Conservation (phyloP, 2,888 invertebrate genomes). For the Iselma pallidipennis region DNA sequence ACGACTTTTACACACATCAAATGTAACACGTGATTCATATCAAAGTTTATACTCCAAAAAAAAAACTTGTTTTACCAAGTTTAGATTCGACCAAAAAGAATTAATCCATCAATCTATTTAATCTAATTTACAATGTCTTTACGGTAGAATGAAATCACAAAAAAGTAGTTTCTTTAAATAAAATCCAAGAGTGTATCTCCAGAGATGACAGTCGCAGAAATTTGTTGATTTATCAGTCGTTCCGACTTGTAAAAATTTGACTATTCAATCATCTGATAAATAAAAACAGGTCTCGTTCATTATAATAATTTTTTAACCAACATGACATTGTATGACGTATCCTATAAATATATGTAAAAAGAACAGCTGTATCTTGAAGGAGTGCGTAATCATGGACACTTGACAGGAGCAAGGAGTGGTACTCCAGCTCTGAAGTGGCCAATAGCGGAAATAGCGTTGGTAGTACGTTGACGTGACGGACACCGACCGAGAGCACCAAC, state of each 20-base stretch:
- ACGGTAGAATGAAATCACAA: not conserved
- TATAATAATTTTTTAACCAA: too few relatives aligned
- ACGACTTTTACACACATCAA: not conserved
- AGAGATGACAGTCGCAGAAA: too few relatives aligned
- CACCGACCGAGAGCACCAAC: not conserved
- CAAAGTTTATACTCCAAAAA: not conserved
- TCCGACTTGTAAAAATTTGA: too few relatives aligned
- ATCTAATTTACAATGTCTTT: not conserved
- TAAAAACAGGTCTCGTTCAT: too few relatives aligned
- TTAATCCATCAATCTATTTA: not conserved
- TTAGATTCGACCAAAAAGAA: not conserved
- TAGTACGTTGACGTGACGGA: constrained; percentile 1
- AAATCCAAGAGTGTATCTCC: too few relatives aligned
- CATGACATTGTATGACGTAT: too few relatives aligned
- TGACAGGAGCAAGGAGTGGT: constrained; percentile 9
- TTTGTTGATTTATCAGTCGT: too few relatives aligned
- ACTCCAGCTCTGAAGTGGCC: constrained; percentile 15
- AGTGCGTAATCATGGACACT: not conserved
- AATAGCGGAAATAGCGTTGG: constrained; percentile 13
- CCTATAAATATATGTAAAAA: not conserved
- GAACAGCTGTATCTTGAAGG: not conserved
- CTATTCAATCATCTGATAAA: too few relatives aligned
- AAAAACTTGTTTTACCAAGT: not conserved
- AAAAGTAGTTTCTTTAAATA: not conserved
- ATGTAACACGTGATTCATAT: not conserved